Evolutionary conservation across 2,797 vertebrate species (phyloP).

Genomic region (Myotis myotis): DNA sequence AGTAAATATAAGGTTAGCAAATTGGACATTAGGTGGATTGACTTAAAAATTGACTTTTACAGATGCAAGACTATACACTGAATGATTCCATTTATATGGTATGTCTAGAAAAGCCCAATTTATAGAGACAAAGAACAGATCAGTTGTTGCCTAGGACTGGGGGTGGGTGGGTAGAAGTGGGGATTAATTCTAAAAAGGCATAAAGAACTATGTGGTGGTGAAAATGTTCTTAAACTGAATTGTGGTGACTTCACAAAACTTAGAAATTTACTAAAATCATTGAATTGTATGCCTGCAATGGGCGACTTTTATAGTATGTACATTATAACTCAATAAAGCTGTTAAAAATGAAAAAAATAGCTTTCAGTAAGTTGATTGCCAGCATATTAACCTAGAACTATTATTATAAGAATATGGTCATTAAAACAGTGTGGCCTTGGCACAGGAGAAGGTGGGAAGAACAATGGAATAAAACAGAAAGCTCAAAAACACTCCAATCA

Average conservation of each 20-base stretch:
- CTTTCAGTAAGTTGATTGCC: slow-evolving; percentile 53
- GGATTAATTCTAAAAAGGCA: neutral
- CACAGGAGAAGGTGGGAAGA: slow-evolving; percentile 48
- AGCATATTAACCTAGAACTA: slow-evolving; percentile 69
- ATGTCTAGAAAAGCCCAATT: slow-evolving; percentile 5
- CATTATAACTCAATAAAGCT: slow-evolving; percentile 37
- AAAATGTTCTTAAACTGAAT: neutral
- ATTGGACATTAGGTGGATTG: neutral
- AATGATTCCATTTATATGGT: neutral
- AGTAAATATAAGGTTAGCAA: neutral
- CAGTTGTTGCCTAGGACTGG: neutral
- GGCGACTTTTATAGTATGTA: slow-evolving; percentile 45
- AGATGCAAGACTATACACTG: neutral
- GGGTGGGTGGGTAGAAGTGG: neutral
- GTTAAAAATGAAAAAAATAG: slow-evolving; percentile 8
- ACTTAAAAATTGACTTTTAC: slow-evolving; percentile 26
- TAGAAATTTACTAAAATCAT: neutral
- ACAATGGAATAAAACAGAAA: slow-evolving; percentile 36
- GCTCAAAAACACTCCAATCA: neutral
- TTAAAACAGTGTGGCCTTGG: slow-evolving; percentile 28
- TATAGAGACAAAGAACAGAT: neutral
- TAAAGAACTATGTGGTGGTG: neutral
- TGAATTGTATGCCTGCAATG: neutral
- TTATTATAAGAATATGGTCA: slow-evolving; percentile 48
- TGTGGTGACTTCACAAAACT: neutral